Conservation (phyloP, 1,140 invertebrate species). For the Brachionus sp. region DNA sequence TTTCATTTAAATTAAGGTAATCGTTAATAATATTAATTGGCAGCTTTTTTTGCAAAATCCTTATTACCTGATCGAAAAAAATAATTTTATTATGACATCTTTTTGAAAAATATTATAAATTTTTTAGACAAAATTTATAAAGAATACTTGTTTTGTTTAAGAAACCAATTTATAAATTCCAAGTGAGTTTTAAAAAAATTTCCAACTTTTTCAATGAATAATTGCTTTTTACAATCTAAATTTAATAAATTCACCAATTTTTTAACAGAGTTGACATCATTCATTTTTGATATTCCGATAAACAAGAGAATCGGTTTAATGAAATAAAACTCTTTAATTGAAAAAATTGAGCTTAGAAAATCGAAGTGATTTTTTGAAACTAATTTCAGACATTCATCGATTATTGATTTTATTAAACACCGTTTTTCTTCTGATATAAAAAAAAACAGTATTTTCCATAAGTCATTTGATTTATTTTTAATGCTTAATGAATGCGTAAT, state of each 20-base stretch:
- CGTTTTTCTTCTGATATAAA: background rate
- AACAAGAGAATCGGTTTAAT: conserved; percentile 54
- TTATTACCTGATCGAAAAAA: background rate
- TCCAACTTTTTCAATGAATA: conserved; percentile 49
- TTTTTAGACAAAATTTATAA: background rate
- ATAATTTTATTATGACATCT: background rate
- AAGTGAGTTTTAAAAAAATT: conserved; percentile 56
- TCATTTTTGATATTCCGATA: conserved; percentile 53
- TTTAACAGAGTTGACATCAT: conserved; percentile 50
- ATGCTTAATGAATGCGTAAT: background rate
- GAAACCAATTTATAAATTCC: conserved; percentile 55
- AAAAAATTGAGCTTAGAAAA: conserved; percentile 49
- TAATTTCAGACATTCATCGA: conserved; percentile 46
- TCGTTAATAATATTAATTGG: conserved; percentile 1
- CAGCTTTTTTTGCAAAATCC: background rate
- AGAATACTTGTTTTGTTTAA: conserved; percentile 42
- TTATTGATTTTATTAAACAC: background rate
- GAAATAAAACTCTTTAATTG: conserved; percentile 51
- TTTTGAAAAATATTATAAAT: background rate
- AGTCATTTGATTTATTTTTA: background rate
- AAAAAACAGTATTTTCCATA: conserved; percentile 4
- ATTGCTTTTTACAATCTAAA: conserved; percentile 24
- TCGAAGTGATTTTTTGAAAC: conserved; percentile 51
- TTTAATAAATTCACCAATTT: conserved; percentile 52
- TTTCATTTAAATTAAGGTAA: background rate